These are phyloP conservation scores for Onthophagus sagittarius DNA, from an alignment of 2,888 invertebrate species.

Conservation along the genomic window DNA sequence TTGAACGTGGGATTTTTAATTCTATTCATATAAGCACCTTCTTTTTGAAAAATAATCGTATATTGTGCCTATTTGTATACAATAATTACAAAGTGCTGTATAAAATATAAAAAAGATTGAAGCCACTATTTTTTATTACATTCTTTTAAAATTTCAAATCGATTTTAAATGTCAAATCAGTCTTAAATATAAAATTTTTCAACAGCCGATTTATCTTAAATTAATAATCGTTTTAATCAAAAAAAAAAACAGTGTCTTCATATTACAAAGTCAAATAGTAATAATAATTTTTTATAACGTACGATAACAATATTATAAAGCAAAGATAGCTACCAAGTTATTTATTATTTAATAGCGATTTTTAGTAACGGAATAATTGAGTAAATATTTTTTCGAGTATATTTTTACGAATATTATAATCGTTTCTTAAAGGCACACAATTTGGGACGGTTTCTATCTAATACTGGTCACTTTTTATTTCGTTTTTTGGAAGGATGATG, in stretches of 20 bases:
- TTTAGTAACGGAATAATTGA: neutral
- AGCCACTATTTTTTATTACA: conserved; percentile 3
- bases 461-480: conserved; percentile 21
- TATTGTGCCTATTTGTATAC: conserved; percentile 20
- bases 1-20: too few species aligned
- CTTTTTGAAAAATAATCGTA: conserved; percentile 17
- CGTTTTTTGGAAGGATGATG: conserved; percentile 6
- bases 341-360: neutral
- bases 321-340: neutral
- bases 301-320: neutral
- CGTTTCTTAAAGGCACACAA: conserved; percentile 19
- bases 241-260: neutral
- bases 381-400: neutral
- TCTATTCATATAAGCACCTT: too few species aligned
- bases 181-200: conserved; percentile 8
- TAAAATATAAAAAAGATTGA: conserved; percentile 12
- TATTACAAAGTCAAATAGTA: neutral
- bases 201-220: neutral
- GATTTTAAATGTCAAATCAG: conserved; percentile 3
- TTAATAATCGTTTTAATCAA: neutral
- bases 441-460: conserved; percentile 24
- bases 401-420: conserved; percentile 9
- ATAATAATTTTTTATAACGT: neutral
- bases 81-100: conserved; percentile 17
- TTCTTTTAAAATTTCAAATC: neutral